Conservation (phyloP, 2,113 vertebrate species). For the Rhinolophus sinicus region DNA sequence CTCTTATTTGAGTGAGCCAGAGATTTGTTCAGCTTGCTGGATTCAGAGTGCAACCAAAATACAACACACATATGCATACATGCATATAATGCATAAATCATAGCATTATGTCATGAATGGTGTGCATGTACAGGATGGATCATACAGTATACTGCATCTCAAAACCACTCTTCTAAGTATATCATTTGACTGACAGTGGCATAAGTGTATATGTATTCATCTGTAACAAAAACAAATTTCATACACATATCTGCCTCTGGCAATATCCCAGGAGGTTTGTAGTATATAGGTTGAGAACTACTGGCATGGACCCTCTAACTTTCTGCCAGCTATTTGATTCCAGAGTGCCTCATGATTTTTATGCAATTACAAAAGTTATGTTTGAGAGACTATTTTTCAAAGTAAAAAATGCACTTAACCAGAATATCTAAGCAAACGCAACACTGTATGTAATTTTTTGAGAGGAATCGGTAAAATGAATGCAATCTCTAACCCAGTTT, state of each 20-base stretch:
- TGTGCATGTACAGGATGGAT: not conserved
- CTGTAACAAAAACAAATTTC: not conserved
- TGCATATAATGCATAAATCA: not conserved
- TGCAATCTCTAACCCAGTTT: not conserved
- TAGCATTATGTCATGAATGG: not conserved
- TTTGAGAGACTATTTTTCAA: not conserved
- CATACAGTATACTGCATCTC: not conserved
- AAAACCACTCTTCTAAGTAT: not conserved
- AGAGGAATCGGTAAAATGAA: not conserved
- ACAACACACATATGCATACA: not conserved
- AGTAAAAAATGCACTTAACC: not conserved
- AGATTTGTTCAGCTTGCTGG: not conserved
- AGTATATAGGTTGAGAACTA: not conserved
- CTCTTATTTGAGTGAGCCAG: not conserved
- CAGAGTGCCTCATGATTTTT: conserved; percentile 37
- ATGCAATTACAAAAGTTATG: not conserved
- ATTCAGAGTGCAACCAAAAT: not conserved
- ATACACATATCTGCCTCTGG: not conserved
- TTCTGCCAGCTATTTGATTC: not conserved
- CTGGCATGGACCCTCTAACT: not conserved
- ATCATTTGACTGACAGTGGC: not conserved
- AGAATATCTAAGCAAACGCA: not conserved
- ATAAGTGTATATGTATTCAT: not conserved
- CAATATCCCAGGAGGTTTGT: not conserved
- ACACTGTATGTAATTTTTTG: not conserved